Evolutionary conservation across 1,140 invertebrate species (phyloP).

Genomic region (Tigriopus japonicus): DNA sequence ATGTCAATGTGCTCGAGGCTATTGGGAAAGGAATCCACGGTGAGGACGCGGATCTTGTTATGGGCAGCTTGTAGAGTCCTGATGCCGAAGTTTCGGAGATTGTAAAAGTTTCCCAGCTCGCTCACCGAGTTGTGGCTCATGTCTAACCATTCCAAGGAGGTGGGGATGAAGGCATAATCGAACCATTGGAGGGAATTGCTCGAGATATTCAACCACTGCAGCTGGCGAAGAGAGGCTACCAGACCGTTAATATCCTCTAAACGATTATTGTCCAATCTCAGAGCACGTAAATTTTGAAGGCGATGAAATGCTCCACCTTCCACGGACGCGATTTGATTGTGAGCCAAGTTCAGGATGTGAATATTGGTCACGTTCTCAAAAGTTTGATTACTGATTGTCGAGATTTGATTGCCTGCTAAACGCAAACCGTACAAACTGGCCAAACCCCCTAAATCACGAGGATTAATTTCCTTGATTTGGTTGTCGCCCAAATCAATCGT

Average conservation of each 20-base stretch:
- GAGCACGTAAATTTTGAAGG: slow-evolving; percentile 56
- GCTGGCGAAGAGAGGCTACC: slow-evolving; percentile 55
- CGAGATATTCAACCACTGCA: slow-evolving; percentile 75
- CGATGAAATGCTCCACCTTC: slow-evolving; percentile 47
- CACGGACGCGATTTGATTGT: slow-evolving; percentile 46
- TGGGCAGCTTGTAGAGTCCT: slow-evolving; percentile 61
- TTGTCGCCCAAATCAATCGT: slow-evolving; percentile 65
- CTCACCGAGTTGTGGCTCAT: slow-evolving; percentile 68
- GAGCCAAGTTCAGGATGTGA: slow-evolving; percentile 68
- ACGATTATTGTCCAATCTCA: slow-evolving; percentile 64
- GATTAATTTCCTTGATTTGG: slow-evolving; percentile 50
- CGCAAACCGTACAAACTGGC: slow-evolving; percentile 47
- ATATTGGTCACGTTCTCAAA: slow-evolving; percentile 25
- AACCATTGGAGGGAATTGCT: slow-evolving; percentile 76
- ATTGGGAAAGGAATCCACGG: slow-evolving; percentile 38
- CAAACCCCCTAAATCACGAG: slow-evolving; percentile 49
- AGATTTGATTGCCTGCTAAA: slow-evolving; percentile 63
- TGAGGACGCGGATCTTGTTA: slow-evolving; percentile 50
- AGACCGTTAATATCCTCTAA: slow-evolving; percentile 62
- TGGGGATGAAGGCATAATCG: slow-evolving; percentile 65
- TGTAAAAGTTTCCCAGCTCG: slow-evolving; percentile 64
- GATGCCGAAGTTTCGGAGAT: slow-evolving; percentile 38
- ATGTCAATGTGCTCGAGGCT: slow-evolving; percentile 55
- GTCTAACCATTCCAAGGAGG: slow-evolving; percentile 66
- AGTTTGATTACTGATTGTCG: slow-evolving; percentile 20